Conservation (phyloP, 1,140 invertebrate species). For the Bilobella aurantiaca region DNA sequence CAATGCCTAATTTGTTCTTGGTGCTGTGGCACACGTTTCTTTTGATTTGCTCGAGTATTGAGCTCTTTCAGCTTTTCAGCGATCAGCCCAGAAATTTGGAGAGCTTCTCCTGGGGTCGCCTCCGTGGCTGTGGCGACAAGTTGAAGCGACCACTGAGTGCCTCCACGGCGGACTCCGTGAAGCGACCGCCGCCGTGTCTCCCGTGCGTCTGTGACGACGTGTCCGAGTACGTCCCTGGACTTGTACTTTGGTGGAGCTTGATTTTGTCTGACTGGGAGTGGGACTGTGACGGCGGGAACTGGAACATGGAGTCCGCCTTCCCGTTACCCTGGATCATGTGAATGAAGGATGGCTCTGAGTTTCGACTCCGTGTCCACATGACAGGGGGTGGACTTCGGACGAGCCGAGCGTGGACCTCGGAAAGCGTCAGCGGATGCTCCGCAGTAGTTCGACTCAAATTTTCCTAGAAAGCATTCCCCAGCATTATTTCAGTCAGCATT, state of each 20-base stretch:
- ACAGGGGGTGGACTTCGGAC: slow-evolving; percentile 32
- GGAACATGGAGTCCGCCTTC: slow-evolving; percentile 30
- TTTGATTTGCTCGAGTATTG: no score
- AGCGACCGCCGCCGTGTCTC: slow-evolving; percentile 11
- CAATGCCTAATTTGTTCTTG: no score
- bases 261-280: background rate
- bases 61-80: no score
- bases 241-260: background rate
- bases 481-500: background rate
- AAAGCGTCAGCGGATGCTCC: slow-evolving; percentile 22
- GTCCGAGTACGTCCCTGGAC: slow-evolving; percentile 15
- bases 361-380: slow-evolving; percentile 30
- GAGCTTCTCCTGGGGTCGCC: slow-evolving; percentile 20
- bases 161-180: slow-evolving; percentile 26
- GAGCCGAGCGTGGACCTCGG: slow-evolving; percentile 28
- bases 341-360: slow-evolving; percentile 31
- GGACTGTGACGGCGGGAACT: slow-evolving; percentile 25
- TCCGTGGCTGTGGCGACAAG: slow-evolving; percentile 28
- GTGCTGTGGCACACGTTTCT: no score
- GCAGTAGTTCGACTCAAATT: slow-evolving; percentile 19
- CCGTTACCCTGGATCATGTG: slow-evolving; percentile 7
- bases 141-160: slow-evolving; percentile 28
- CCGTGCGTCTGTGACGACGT: slow-evolving; percentile 8
- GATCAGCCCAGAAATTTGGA: slow-evolving; percentile 21
- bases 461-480: slow-evolving; percentile 12